Conservation (phyloP, 2,113 vertebrate genomes). For the Campylorhamphus procurvoides region DNA sequence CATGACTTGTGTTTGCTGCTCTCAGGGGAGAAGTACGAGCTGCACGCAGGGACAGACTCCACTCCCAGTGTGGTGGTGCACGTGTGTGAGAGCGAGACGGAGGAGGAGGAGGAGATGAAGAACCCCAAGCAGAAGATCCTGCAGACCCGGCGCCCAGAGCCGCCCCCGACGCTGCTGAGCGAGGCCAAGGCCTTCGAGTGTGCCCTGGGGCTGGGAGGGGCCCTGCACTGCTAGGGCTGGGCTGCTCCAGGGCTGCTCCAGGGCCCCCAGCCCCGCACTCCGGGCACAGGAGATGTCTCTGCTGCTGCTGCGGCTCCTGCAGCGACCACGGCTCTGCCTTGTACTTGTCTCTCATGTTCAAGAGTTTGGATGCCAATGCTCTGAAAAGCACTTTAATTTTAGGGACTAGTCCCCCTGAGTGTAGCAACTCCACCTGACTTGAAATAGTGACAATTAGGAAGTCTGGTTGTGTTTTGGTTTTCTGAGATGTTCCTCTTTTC, state of each 20-base stretch:
- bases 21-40: slow-evolving; percentile 95
- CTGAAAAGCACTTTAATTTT: slow-evolving; percentile 71
- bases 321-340: slow-evolving; percentile 12
- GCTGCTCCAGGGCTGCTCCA: not conserved
- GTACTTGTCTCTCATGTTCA: slow-evolving; percentile 61
- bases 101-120: slow-evolving; percentile 82
- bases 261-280: not conserved
- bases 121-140: slow-evolving; percentile 90
- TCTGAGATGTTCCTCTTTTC: not conserved
- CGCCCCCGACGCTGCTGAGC: slow-evolving; percentile 74
- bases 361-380: slow-evolving; percentile 49
- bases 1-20: not conserved
- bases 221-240: not conserved
- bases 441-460: slow-evolving; percentile 52
- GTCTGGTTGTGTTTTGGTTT: not conserved
- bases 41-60: slow-evolving; percentile 94
- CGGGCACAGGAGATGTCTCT: not conserved
- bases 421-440: slow-evolving; percentile 68
- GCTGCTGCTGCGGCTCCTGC: slow-evolving; percentile 32
- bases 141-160: slow-evolving; percentile 91
- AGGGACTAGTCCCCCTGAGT: slow-evolving; percentile 36
- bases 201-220: slow-evolving; percentile 15
- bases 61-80: slow-evolving; percentile 98
- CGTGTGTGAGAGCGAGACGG: slow-evolving; percentile 95
- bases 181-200: slow-evolving; percentile 51